A percentile compares a stretch with the other conserved stretches of the same genome.
phyloP scores from a whole-genome alignment of 2,888 invertebrate genomes.

The Harpalus rubripes region DNA sequence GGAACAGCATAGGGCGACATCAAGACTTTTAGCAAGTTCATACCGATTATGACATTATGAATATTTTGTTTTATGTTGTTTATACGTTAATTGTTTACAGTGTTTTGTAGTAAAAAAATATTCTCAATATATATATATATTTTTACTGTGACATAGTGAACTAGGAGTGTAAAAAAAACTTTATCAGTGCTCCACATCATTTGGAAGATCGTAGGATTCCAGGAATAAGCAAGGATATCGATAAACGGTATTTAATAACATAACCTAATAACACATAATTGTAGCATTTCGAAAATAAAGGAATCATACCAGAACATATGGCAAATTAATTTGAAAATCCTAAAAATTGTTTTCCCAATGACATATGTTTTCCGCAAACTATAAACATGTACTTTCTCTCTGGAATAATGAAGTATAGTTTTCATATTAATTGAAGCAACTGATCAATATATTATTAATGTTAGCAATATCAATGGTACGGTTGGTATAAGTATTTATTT shows the following conservation, averaged over 20 bases:
- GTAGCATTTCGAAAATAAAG: neutral
- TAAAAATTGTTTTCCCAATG: slow-evolving; percentile 12
- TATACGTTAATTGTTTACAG: too few relatives aligned
- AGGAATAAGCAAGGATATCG: neutral
- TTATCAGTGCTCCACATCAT: neutral
- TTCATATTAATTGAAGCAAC: too few relatives aligned
- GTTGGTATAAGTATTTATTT: too few relatives aligned
- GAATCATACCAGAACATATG: neutral
- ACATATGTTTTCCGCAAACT: slow-evolving; percentile 5
- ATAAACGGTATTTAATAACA: neutral
- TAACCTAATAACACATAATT: neutral
- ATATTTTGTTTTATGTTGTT: neutral
- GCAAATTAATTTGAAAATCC: neutral
- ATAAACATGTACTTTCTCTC: slow-evolving; percentile 3
- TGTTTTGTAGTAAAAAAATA: neutral
- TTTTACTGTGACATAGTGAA: neutral
- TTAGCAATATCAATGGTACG: too few relatives aligned
- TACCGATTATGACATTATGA: neutral
- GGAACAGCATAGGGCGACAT: neutral
- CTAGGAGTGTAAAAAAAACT: neutral
- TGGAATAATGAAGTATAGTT: neutral
- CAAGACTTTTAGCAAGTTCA: neutral
- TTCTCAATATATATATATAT: neutral
- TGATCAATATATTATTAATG: too few relatives aligned
- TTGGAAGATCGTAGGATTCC: neutral